Base-by-base conservation (phyloP, 2,888 invertebrate species). In the Autographa gamma region DNA sequence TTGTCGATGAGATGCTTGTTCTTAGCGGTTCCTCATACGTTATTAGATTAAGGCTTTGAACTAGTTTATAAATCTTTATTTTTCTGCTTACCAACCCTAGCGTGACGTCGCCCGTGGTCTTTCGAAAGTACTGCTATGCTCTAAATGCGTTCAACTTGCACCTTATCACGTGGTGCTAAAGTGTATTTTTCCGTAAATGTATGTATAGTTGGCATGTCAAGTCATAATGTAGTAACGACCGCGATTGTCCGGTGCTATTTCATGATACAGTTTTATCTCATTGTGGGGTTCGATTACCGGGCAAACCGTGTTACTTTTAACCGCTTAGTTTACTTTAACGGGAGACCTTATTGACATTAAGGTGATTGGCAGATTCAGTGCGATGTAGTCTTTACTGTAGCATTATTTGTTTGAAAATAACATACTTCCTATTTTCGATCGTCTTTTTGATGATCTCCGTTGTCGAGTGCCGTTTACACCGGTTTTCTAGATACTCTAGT, bases 101-200 rank as follows among this genome's bases (percentile, higher is more conserved):
- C 75, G 69, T 68, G 73, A 77, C 79, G 80, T 81, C 78, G 87
- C 83, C 83, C 77, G 85, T 81, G 79, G 85, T 85, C 86, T 84
- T 86, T 88, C 86, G 87, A 91, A 90, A 91, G 91, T 89, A 92
- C 90, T 83, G 90, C 88, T 89, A 89, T 81, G 60, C 71, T 74
- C 78, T 77, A 79, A 56, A 68, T 79, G 58, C 74, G 60, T 52
- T 71, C 63, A 74, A 75, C 66, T 18, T 75, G 56, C 54, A 79
- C 77, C 76, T 73, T 85, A 80, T 70, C 66, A 73, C 70, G 56
- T 64, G 43, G 68, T 54, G 34, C 71, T 84, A 86, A 76, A 81
- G 85, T 79, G 71, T 63, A 74, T 74, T 80, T 82, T 84, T 58
- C n/a, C 73, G 66, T 60, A 75, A 71, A 68, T 61, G 31, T 16